These are phyloP conservation scores for Agrochola litura DNA, from an alignment of 2,888 invertebrate species.

Conservation along the genomic window DNA sequence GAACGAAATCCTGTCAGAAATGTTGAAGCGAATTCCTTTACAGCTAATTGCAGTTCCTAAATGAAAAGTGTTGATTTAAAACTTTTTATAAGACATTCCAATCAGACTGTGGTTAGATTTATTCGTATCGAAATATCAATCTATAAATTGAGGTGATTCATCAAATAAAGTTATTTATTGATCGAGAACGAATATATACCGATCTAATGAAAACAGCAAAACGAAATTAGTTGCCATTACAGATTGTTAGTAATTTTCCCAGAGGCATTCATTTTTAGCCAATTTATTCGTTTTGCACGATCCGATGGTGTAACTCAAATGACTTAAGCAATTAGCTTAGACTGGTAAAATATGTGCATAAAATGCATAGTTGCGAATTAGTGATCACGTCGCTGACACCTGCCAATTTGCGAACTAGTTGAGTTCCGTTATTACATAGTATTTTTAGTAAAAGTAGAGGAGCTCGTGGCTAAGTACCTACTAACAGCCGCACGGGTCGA, in stretches of 20 bases:
- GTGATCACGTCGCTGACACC: constrained; percentile 24
- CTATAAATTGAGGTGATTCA: constrained; percentile 10
- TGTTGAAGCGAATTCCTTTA: constrained; percentile 29
- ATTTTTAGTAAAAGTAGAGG: neutral
- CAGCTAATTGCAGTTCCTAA: constrained; percentile 49
- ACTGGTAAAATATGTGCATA: constrained; percentile 42
- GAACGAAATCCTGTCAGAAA: constrained; percentile 46
- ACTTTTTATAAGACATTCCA: constrained; percentile 33
- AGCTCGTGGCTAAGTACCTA: no score
- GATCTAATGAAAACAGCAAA: constrained; percentile 4
- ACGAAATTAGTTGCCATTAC: neutral
- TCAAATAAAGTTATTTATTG: constrained; percentile 1
- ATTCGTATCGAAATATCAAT: constrained; percentile 1
- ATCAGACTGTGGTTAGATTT: neutral
- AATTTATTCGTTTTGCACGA: constrained; percentile 32
- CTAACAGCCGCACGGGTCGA: no score
- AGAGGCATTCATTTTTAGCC: constrained; percentile 8
- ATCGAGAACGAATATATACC: neutral
- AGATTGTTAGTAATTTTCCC: constrained; percentile 11
- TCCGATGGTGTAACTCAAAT: constrained; percentile 14
- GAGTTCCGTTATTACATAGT: constrained; percentile 4
- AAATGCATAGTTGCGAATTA: constrained; percentile 36
- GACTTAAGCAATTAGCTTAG: constrained; percentile 34
- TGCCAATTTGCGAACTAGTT: constrained; percentile 17
- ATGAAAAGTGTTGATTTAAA: constrained; percentile 50